These are phyloP conservation scores for Carabus problematicus DNA, from an alignment of 2,888 invertebrate species.

Conservation along the genomic window DNA sequence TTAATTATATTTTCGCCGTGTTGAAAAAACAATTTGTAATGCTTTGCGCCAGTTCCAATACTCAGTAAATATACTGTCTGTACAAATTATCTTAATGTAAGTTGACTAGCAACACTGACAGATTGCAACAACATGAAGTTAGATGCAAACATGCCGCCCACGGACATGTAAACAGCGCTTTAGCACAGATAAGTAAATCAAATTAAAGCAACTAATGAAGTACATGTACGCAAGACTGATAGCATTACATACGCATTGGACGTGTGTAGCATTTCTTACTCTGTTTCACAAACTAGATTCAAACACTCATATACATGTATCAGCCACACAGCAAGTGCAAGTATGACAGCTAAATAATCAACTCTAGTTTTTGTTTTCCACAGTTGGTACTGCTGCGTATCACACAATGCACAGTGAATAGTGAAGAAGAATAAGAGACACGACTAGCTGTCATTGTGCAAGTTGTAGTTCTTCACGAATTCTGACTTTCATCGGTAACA, in stretches of 20 bases:
- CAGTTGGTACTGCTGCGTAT: no score
- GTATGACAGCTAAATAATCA: neutral
- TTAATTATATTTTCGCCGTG: no score
- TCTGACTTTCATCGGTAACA: no score
- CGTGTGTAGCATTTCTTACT: neutral
- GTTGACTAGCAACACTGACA: conserved; percentile 3
- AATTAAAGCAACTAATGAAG: conserved; percentile 11
- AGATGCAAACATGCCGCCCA: conserved; percentile 2
- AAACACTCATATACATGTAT: neutral
- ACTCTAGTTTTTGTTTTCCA: neutral
- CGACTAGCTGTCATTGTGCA: neutral
- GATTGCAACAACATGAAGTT: neutral
- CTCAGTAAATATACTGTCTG: no score
- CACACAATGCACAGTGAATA: no score
- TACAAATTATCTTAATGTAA: neutral
- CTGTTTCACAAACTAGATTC: neutral
- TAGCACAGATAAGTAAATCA: conserved; percentile 12
- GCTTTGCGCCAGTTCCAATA: no score
- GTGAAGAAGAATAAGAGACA: conserved; percentile 5
- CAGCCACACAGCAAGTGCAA: neutral
- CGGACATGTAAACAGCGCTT: neutral
- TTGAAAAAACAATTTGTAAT: no score
- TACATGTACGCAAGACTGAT: conserved; percentile 11
- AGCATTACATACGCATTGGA: conserved; percentile 3
- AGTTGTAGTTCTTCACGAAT: no score